phyloP scores from a whole-genome alignment of 92 coral and sea anemone species.

The Montipora capitata region DNA sequence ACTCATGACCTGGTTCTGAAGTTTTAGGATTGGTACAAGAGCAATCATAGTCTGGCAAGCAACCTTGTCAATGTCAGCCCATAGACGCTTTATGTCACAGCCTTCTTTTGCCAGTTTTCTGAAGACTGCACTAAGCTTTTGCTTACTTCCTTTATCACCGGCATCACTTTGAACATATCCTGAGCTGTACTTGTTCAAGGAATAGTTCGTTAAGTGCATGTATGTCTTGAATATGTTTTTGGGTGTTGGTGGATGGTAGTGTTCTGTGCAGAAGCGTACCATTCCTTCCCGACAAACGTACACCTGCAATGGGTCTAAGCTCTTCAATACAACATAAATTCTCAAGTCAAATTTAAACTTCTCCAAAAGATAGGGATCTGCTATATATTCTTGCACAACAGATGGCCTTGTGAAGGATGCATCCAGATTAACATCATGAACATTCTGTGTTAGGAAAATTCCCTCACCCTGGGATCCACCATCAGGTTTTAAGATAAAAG shows the following conservation, averaged over 20 bases:
- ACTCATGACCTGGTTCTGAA: constrained; percentile 72
- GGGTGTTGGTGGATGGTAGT: constrained; percentile 78
- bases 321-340: constrained; percentile 86
- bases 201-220: constrained; percentile 93
- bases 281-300: constrained; percentile 93
- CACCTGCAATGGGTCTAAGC: constrained; percentile 85
- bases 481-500: constrained; percentile 87
- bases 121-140: constrained; percentile 90
- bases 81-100: constrained; percentile 66
- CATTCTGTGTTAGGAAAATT: constrained; percentile 81
- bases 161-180: constrained; percentile 87
- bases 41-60: constrained; percentile 88
- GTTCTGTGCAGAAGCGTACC: constrained; percentile 90
- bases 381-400: constrained; percentile 83
- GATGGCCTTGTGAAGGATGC: constrained; percentile 78
- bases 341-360: constrained; percentile 89
- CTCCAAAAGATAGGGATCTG: constrained; percentile 83
- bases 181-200: constrained; percentile 85
- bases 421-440: constrained; percentile 72
- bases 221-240: constrained; percentile 83
- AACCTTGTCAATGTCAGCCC: constrained; percentile 84
- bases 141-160: constrained; percentile 87
- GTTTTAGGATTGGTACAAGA: constrained; percentile 77
- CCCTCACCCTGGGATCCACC: constrained; percentile 95
- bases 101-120: constrained; percentile 78